A percentile compares a stretch with the other conserved stretches of the same genome.
Evolutionary conservation across 2,888 invertebrate genomes (phyloP).

Genomic region (Pammene aurita): DNA sequence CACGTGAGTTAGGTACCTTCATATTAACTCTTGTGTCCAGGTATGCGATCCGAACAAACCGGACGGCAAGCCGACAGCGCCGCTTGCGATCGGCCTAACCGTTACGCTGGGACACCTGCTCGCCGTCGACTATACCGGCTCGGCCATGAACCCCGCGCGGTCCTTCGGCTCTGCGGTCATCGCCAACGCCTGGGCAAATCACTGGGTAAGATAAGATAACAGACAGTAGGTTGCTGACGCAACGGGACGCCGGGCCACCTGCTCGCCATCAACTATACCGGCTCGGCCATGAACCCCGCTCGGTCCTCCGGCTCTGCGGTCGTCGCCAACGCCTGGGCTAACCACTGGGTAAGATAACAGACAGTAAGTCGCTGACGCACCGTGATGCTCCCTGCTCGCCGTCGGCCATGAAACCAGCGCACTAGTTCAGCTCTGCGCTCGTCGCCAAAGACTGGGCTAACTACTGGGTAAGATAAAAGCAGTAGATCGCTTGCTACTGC

Average conservation of each 20-base stretch:
- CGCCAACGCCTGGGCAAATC: slow-evolving; percentile 87
- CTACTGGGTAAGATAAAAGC: background rate
- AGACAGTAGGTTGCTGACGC: background rate
- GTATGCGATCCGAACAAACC: slow-evolving; percentile 89
- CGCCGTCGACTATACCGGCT: slow-evolving; percentile 92
- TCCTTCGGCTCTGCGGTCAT: slow-evolving; percentile 94
- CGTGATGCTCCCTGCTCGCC: too few species aligned
- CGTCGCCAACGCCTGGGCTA: too few species aligned
- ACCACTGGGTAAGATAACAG: too few species aligned
- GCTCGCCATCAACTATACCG: slow-evolving; percentile 91
- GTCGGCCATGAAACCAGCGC: too few species aligned
- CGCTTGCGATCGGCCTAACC: slow-evolving; percentile 94
- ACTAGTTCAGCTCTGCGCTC: too few species aligned
- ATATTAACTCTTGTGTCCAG: slow-evolving; percentile 49
- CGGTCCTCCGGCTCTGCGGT: too few species aligned
- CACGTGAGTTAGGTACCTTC: too few species aligned
- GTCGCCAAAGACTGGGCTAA: too few species aligned
- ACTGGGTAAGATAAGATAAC: slow-evolving; percentile 89
- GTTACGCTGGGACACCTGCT: slow-evolving; percentile 93
- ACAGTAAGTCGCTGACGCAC: too few species aligned
- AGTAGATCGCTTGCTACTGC: slow-evolving; percentile 82
- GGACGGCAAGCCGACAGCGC: slow-evolving; percentile 91
- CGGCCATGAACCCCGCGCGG: slow-evolving; percentile 97
- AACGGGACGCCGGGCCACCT: slow-evolving; percentile 88
- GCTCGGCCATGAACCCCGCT: slow-evolving; percentile 60